Evolutionary conservation across 2,113 vertebrate species (phyloP).

Genomic region (Sinocyclocheilus anophthalmus): DNA sequence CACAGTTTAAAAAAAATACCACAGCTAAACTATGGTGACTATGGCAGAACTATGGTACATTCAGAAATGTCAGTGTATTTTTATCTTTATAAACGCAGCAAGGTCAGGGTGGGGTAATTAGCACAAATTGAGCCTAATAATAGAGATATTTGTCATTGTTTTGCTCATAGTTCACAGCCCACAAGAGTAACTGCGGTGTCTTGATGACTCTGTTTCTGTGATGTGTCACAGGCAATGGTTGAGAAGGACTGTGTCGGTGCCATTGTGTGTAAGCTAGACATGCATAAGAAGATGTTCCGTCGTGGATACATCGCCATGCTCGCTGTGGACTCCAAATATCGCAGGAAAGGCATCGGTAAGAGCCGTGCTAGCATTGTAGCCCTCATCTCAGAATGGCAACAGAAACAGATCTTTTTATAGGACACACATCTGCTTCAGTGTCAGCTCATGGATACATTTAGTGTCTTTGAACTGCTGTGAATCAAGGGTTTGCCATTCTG

Average conservation of each 20-base stretch:
- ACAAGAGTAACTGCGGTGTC: not conserved
- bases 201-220: slow-evolving; percentile 29
- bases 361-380: not conserved
- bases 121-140: not conserved
- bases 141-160: not conserved
- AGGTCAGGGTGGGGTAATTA: not conserved
- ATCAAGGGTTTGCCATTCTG: not conserved
- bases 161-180: not conserved
- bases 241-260: slow-evolving; percentile 98
- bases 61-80: not conserved
- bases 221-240: slow-evolving; percentile 90
- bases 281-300: slow-evolving; percentile 99
- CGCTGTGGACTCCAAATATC: slow-evolving; percentile 99
- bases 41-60: not conserved
- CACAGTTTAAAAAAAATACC: not conserved
- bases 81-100: not conserved
- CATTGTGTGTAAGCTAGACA: slow-evolving; percentile 99
- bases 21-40: not conserved
- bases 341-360: slow-evolving; percentile 99
- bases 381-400: not conserved
- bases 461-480: slow-evolving; percentile 11
- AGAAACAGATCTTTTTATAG: slow-evolving; percentile 12
- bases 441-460: slow-evolving; percentile 14
- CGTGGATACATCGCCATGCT: slow-evolving; percentile 99
- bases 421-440: slow-evolving; percentile 1